A percentile compares a stretch with the other conserved stretches of the same genome.
phyloP scores from a whole-genome alignment of 2,888 invertebrate genomes.

The Thymelicus acteon region DNA sequence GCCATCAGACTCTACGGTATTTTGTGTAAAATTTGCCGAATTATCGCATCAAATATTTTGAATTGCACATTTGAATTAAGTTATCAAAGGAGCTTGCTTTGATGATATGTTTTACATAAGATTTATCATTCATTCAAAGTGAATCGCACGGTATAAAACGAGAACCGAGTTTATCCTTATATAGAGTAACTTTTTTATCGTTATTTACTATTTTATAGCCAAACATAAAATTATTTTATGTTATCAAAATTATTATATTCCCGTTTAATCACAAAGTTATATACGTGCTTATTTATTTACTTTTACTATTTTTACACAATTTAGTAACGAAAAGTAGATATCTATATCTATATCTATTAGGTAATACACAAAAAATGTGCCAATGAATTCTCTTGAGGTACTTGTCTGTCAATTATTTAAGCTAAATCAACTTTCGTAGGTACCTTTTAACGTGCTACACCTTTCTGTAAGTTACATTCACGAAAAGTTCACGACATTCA shows the following conservation, averaged over 20 bases:
- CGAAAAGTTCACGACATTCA: background rate
- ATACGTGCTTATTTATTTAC: no score
- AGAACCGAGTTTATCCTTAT: no score
- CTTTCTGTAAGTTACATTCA: background rate
- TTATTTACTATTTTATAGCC: no score
- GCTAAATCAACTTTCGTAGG: background rate
- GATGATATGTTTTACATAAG: constrained; percentile 48
- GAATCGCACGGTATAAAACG: no score
- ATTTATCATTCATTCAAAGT: constrained; percentile 48
- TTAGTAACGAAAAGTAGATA: no score
- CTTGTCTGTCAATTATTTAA: constrained; percentile 31
- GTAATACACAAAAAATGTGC: constrained; percentile 40
- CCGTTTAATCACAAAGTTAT: no score
- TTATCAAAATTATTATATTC: no score
- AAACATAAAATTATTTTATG: no score
- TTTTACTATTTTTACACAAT: no score
- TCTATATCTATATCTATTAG: no score
- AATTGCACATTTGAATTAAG: background rate
- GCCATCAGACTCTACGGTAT: constrained; percentile 78
- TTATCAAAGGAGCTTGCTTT: constrained; percentile 30
- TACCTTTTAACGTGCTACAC: constrained; percentile 2
- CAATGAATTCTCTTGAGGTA: constrained; percentile 50
- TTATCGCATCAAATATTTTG: background rate
- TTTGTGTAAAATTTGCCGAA: constrained; percentile 42
- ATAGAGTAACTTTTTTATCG: no score